Percentiles rank a stretch among this genome's conserved stretches.
Conservation (phyloP, 2,797 vertebrate species). For the Sardinella longiceps region DNA sequence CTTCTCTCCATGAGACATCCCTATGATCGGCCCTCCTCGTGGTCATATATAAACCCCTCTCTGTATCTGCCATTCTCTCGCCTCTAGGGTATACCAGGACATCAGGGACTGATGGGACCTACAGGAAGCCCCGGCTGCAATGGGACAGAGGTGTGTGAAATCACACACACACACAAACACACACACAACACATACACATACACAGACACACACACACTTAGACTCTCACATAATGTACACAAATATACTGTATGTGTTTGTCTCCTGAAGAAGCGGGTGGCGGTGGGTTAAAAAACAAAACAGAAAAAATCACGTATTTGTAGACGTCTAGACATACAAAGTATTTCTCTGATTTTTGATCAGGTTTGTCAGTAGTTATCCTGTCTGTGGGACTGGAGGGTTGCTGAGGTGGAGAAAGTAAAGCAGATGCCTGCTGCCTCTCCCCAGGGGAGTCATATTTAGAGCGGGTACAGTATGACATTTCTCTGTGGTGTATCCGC, state of each 20-base stretch:
- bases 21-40: neutral
- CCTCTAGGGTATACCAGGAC: slow-evolving; percentile 84
- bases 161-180: neutral
- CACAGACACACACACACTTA: neutral
- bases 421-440: neutral
- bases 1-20: neutral
- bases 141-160: slow-evolving; percentile 81
- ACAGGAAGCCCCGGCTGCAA: slow-evolving; percentile 86
- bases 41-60: neutral
- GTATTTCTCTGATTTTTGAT: neutral
- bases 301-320: no score
- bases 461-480: neutral
- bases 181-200: neutral
- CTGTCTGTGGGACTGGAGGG: neutral
- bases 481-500: slow-evolving; percentile 9
- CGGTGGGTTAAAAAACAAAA: no score
- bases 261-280: no score
- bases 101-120: slow-evolving; percentile 83
- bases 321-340: neutral
- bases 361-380: neutral
- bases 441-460: neutral
- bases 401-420: neutral
- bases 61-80: neutral
- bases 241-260: no score
- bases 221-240: neutral